Evolutionary conservation across 2,797 vertebrate genomes (phyloP), one percentile per base, ranked within the genome.

Genomic region (Halcyon smyrnensis): DNA sequence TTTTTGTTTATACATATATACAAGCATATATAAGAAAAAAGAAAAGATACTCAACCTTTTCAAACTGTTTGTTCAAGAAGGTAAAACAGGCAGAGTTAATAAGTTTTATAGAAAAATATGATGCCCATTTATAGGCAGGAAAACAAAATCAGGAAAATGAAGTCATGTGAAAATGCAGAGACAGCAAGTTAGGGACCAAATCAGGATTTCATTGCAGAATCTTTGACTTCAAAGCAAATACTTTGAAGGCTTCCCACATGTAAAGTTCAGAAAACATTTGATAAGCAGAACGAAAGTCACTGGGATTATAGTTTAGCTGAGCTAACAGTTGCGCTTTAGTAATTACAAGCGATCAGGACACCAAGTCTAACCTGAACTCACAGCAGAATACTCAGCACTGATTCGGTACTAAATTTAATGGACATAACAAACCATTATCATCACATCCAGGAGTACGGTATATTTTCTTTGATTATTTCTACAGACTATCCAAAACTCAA

Each of bases 401-500:
- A 80, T 50, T 82, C 74, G 56, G 41, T 78, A 74, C 56, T 48
- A 81, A 80, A 89, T 84, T 76, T 95, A 97, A 95, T 92, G 77
- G 86, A 84, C 77, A 93, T 90, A 95, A 95, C 85, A 89, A 96
- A 85, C 70, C 86, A 94, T 94, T 94, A 94, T 84, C 88, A 92
- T 88, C 95, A 92, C 77, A 88, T 84, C 74, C 90, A 93, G 91
- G 65, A 97, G 57, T 48, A 93, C 10, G 9, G 80, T 90, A 86
- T 68, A 78, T 90, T 93, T 84, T 87, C 94, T 91, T 91, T 91
- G 94, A 96, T 96, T 93, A 92, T 91, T 96, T 94, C 63, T 50
- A 77, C 71, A 95, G 93, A 94, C 81, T 89, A 93, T 57, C 87
- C 79, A 90, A 86, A 78, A 83, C 91, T 92, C 77, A 92, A 94